Conservation (phyloP, 2,888 invertebrate genomes). For the Caenorhabditis doughertyi region DNA sequence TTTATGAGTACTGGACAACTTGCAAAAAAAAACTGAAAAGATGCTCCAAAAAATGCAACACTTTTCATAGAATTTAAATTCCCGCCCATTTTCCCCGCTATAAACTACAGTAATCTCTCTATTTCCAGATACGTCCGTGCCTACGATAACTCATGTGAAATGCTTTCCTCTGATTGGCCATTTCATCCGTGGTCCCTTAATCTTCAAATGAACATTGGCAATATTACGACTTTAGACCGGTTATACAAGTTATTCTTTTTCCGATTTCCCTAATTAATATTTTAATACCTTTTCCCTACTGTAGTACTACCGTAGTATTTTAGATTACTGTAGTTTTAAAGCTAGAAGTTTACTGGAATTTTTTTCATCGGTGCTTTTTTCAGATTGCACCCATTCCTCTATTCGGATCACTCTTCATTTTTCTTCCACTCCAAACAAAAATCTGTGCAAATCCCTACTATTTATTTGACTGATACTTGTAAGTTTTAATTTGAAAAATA, state of each 20-base stretch:
- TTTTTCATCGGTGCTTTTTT: background rate
- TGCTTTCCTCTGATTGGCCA: slow-evolving; percentile 68
- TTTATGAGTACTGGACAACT: too few relatives aligned
- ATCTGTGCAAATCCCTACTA: slow-evolving; percentile 66
- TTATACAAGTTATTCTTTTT: slow-evolving; percentile 68
- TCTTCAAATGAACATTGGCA: slow-evolving; percentile 57
- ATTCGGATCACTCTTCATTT: slow-evolving; percentile 71
- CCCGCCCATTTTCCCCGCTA: too few relatives aligned
- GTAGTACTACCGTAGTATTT: too few relatives aligned
- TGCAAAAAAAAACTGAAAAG: too few relatives aligned
- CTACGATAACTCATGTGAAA: slow-evolving; percentile 61
- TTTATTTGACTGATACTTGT: slow-evolving; percentile 71
- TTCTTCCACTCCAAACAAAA: slow-evolving; percentile 68
- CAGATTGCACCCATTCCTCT: slow-evolving; percentile 71
- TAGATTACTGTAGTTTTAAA: slow-evolving; percentile 1
- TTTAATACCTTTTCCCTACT: slow-evolving; percentile 22
- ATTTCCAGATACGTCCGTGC: slow-evolving; percentile 61
- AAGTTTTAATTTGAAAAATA: slow-evolving; percentile 4
- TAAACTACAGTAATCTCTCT: too few relatives aligned
- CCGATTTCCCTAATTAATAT: slow-evolving; percentile 9
- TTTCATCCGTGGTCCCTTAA: slow-evolving; percentile 72
- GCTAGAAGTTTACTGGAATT: background rate
- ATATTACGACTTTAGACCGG: slow-evolving; percentile 62
- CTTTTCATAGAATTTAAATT: too few relatives aligned
- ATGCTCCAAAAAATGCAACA: too few relatives aligned